Evolutionary conservation across 2,113 vertebrate species (phyloP), one percentile per base, ranked within the genome.

Genomic region (Calidris pugnax): DNA sequence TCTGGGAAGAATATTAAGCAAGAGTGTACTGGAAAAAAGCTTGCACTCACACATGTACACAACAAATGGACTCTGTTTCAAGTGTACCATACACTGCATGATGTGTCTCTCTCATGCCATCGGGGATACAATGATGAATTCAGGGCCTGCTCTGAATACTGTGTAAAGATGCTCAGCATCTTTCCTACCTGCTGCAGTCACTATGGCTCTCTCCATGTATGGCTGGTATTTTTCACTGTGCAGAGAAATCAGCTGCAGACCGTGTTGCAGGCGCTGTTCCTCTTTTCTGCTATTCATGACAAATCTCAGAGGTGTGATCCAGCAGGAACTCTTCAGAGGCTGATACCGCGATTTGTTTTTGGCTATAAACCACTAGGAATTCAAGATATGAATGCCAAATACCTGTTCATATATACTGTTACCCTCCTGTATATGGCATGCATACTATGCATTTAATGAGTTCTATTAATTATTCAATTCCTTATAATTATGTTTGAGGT

Each of bases 1-100:
- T 82, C 80, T 94, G 80, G 53, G 83, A 86, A 89, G 76, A 57
- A 45, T 85, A 93, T 93, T 92, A 93, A 95, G 48, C 24, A 66
- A 60, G 56, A 64, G 30, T 0, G 2, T 68, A 22, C 51, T 90
- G 60, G 88, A 37, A 48, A 56, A 94, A 93, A 45, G 8, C 66
- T 92, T 81, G 20, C 39, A 75, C 79, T 94, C 62, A 75, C 26
- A 60, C 41, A 41, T 10, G 60, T 17, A 50, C 27, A 30, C 80
- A 63, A 77, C 26, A 90, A 95, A 75, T 50, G 64, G 69, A 59
- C 80, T 86, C 55, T 51, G 27, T 64, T 91, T 94, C 75, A 67
- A 60, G 19, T 28, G 14, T 53, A 14, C 8, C 11, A 7, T 37
- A 14, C 2, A 0, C 55, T 74, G 14, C 51, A 18, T 53, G 37